A percentile compares a stretch with the other conserved stretches of the same genome.
phyloP scores from a whole-genome alignment of 2,113 vertebrate genomes.

The Alethe castanea region DNA sequence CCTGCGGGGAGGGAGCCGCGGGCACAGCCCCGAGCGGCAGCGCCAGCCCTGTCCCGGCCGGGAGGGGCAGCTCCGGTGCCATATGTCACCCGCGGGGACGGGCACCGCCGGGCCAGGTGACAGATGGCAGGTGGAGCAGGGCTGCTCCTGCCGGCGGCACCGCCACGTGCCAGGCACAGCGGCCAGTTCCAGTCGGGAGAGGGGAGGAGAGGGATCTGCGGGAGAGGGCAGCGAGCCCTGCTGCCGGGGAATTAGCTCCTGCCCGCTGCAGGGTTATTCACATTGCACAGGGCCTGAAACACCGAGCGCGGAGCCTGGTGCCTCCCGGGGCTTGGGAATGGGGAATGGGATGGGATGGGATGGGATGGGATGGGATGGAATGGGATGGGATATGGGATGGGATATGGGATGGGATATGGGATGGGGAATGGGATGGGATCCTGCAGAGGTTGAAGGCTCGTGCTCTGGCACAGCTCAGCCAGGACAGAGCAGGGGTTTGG shows the following conservation, averaged over 20 bases:
- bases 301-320: not conserved
- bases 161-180: not conserved
- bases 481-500: not conserved
- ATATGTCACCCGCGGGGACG: fast-evolving
- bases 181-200: fast-evolving
- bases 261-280: not conserved
- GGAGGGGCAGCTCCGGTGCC: not conserved
- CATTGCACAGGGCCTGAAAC: not conserved
- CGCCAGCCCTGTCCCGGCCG: fast-evolving
- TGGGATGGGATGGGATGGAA: not conserved
- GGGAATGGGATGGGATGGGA: too few relatives aligned
- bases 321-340: not conserved
- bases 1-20: too few relatives aligned
- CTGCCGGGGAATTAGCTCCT: not conserved
- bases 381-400: not conserved
- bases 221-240: not conserved
- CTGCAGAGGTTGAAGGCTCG: not conserved
- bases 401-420: too few relatives aligned
- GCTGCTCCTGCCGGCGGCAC: not conserved
- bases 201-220: not conserved
- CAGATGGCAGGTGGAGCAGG: constrained; percentile 5
- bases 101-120: not conserved
- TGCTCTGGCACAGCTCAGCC: not conserved
- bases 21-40: not conserved
- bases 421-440: not conserved